Conservation (phyloP, 2,888 invertebrate species). For the Philaethria dido region DNA sequence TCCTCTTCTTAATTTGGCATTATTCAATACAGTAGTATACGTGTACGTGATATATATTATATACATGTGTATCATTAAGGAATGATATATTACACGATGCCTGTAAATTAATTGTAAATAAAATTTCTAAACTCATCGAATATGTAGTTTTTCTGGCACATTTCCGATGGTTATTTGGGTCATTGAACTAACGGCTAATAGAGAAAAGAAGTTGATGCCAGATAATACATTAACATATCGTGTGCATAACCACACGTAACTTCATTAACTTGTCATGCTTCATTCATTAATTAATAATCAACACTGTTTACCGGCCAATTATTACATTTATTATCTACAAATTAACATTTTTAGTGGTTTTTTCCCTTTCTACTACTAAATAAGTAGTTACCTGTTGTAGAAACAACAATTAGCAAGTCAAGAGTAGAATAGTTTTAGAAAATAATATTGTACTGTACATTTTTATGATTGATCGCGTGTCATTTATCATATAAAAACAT, state of each 20-base stretch:
- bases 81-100: no score
- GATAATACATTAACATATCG: slow-evolving; percentile 56
- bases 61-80: no score
- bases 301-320: slow-evolving; percentile 36
- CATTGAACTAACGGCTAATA: slow-evolving; percentile 72
- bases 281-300: slow-evolving; percentile 43
- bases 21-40: no score
- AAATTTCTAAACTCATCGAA: neutral
- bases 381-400: slow-evolving; percentile 11
- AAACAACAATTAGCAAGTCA: neutral
- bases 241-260: slow-evolving; percentile 52
- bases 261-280: slow-evolving; percentile 46
- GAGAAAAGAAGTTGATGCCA: slow-evolving; percentile 49
- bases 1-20: no score
- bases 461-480: neutral
- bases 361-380: slow-evolving; percentile 25
- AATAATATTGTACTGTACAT: neutral
- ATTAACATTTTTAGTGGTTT: slow-evolving; percentile 31
- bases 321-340: slow-evolving; percentile 35
- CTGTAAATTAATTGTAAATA: neutral
- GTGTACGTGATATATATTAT: no score
- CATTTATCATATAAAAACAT: slow-evolving; percentile 12
- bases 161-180: slow-evolving; percentile 57
- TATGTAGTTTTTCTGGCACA: slow-evolving; percentile 8
- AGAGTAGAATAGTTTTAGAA: slow-evolving; percentile 3